Percentiles rank a stretch among this genome's conserved stretches.
These are phyloP conservation scores for Podarcis muralis DNA, from an alignment of 2,113 vertebrate species.

Conservation along the genomic window DNA sequence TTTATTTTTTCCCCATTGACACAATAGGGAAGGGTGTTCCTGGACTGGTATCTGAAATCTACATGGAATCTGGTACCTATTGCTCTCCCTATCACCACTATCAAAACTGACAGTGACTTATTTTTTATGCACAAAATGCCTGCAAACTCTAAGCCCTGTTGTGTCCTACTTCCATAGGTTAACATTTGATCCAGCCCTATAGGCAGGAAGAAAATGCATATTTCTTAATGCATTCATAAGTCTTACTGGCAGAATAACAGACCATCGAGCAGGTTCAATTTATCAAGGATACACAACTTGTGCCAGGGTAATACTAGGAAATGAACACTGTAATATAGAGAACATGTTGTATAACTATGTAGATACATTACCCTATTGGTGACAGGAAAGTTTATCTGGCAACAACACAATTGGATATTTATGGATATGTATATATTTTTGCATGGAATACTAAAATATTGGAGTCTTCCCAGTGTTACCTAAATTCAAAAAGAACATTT, in stretches of 20 bases:
- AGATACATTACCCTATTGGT: background rate
- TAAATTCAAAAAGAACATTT: constrained; percentile 55
- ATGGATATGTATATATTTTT: background rate
- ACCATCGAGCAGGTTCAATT: background rate
- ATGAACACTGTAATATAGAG: background rate
- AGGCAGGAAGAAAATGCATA: background rate
- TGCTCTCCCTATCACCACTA: background rate
- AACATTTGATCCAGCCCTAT: background rate
- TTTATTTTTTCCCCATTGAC: background rate
- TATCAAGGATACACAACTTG: background rate
- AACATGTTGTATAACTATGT: background rate
- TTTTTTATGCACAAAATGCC: background rate
- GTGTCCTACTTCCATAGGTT: background rate
- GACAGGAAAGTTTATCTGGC: background rate
- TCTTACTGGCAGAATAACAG: background rate
- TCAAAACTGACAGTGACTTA: background rate
- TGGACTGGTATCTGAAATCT: no score
- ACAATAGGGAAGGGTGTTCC: background rate
- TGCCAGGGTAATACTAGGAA: background rate
- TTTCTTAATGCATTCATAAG: background rate
- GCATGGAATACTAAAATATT: constrained; percentile 27
- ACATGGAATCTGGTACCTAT: background rate
- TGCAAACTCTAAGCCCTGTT: background rate
- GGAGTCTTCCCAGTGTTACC: background rate
- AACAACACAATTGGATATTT: background rate